Percentiles rank a stretch among this genome's conserved stretches.
Evolutionary conservation across 2,888 invertebrate genomes (phyloP).

Genomic region (Spisula subtruncata): DNA sequence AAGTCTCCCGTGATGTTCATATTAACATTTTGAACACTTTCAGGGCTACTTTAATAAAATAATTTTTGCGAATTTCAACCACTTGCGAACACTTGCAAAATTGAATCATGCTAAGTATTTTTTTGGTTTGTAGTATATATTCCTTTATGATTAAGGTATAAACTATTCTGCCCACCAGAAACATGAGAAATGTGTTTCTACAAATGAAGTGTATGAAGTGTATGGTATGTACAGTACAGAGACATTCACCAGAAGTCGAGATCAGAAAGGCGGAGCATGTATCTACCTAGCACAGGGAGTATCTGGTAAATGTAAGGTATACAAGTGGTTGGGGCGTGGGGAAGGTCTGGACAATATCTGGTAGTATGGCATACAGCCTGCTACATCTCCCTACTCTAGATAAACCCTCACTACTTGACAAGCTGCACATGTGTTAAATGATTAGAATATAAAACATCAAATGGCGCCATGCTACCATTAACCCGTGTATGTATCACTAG

Average conservation of each 20-base stretch:
- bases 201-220: conserved; percentile 13
- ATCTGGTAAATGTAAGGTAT: conserved; percentile 39
- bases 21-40: no score
- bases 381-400: conserved; percentile 38
- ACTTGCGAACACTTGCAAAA: no score
- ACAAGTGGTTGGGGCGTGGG: conserved; percentile 57
- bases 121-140: no score
- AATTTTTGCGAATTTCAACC: no score
- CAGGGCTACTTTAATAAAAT: no score
- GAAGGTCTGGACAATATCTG: conserved; percentile 41
- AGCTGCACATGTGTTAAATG: conserved; percentile 77
- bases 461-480: conserved; percentile 80
- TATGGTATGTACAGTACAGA: background rate
- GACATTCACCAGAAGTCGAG: background rate
- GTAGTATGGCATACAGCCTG: conserved; percentile 25
- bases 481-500: conserved; percentile 68
- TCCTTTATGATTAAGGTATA: no score
- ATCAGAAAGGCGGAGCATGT: background rate
- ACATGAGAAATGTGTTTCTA: conserved; percentile 9
- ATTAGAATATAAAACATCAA: conserved; percentile 81
- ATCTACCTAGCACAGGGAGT: conserved; percentile 20
- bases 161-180: background rate
- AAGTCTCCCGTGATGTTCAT: no score
- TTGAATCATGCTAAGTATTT: no score
- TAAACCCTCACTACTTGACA: conserved; percentile 53